A percentile compares a stretch with the other conserved stretches of the same genome.
These are phyloP conservation scores for Kryptolebias marmoratus DNA, from an alignment of 2,113 vertebrate species.

Conservation along the genomic window DNA sequence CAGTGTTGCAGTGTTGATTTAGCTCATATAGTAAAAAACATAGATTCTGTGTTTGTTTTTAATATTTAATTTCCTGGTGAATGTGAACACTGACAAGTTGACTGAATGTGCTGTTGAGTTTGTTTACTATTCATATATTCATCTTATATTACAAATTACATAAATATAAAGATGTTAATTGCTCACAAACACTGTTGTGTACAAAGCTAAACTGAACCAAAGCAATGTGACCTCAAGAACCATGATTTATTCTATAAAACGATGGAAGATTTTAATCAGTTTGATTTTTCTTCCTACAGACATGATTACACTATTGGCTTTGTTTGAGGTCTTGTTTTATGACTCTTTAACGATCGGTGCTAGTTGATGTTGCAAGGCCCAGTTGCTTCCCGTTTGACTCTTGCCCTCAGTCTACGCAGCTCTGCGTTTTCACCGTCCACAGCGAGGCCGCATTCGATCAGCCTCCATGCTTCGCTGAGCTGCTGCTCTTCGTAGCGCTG, in stretches of 20 bases:
- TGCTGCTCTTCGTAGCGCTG: constrained; percentile 78
- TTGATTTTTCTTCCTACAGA: background rate
- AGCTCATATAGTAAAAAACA: background rate
- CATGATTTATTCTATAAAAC: constrained; percentile 3
- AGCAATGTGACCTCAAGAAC: background rate
- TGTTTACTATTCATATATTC: background rate
- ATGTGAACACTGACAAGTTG: background rate
- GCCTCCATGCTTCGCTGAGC: constrained; percentile 83
- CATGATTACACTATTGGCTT: background rate
- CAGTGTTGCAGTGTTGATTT: constrained; percentile 22
- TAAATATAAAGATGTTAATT: constrained; percentile 10
- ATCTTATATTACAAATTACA: constrained; percentile 6
- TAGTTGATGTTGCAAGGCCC: constrained; percentile 88
- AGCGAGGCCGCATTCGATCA: constrained; percentile 83
- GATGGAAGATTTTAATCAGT: background rate
- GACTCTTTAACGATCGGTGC: background rate
- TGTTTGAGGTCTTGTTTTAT: background rate
- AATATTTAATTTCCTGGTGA: background rate
- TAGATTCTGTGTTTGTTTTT: constrained; percentile 3
- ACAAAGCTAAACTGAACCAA: background rate
- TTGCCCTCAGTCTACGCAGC: constrained; percentile 84
- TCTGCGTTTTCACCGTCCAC: constrained; percentile 80
- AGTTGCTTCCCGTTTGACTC: constrained; percentile 81
- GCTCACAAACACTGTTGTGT: constrained; percentile 5
- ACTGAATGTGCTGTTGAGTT: constrained; percentile 30